Base-by-base conservation (phyloP, 2,113 vertebrate genomes). In the Centropristis striata region DNA sequence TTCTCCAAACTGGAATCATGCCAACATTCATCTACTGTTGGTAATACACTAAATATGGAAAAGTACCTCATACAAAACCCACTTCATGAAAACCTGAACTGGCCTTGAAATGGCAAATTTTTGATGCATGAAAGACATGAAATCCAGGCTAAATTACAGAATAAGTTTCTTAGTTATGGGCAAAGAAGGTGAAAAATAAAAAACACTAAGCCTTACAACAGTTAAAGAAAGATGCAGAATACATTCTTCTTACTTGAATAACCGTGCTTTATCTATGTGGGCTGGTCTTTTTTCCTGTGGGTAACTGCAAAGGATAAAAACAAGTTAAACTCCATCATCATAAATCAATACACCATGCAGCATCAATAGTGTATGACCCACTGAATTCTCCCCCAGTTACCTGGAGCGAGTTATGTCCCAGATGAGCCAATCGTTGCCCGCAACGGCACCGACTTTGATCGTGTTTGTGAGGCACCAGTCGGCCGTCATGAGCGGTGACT, bases 321-420 rank as follows among this genome's bases (percentile, higher is more conserved):
- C 15, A 66, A 21, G 2, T 39, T 70, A 41, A 63, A 46, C 14
- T 4, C 37, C 16, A 20, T 20, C 25, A 1, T 18, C 28, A 5
- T 23, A 28, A 20, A 49, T 13, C 39, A 68, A 47, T 4, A 11
- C 32, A 21, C 42, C 21, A 8, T 21, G 14, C 59, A 41, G 12
- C 60, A 64, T 18, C 27, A 46, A 6, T 0, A 8, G 3, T n/a
- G 23, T 0, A 9, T 28, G 37, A n/a, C 49, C 49, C 21, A 16
- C 16, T 6, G 4, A 32, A 4, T 4, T 0, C 4, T 14, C 6
- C 39, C 37, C 15, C 5, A 6, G 9, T 90, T 93, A 99, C 98
- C 98, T 99, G 92, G 98, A 99, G 36, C 95, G 94, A 54, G 97
- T 96, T 71, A 98, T 97, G 86, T 99, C 97, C 98, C 98, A 99